phyloP scores from a whole-genome alignment of 2,888 invertebrate species.

The Azorinus chamasolen region DNA sequence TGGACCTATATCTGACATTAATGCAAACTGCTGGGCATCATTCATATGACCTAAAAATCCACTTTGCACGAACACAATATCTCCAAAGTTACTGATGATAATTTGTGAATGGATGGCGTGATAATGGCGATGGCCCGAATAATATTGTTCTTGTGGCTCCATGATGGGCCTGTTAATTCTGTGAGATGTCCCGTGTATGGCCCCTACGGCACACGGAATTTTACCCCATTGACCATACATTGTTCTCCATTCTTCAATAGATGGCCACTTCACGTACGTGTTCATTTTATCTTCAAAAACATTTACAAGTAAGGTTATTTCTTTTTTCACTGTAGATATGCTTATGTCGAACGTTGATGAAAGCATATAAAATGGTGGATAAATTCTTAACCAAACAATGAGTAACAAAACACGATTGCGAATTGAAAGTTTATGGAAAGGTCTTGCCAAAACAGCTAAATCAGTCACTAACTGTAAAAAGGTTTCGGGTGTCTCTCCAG shows the following conservation, averaged over 20 bases:
- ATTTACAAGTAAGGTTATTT: not conserved
- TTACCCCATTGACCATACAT: conserved; percentile 4
- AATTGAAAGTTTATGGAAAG: not conserved
- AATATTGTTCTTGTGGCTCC: conserved; percentile 33
- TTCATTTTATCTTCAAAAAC: not conserved
- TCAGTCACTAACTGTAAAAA: conserved; percentile 2
- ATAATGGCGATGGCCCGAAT: conserved; percentile 27
- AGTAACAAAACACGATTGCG: conserved; percentile 1
- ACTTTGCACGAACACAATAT: conserved; percentile 9
- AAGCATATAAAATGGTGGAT: not conserved
- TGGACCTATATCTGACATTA: conserved; percentile 23
- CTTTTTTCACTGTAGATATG: not conserved
- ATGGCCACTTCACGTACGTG: conserved; percentile 3
- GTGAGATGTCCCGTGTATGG: conserved; percentile 11
- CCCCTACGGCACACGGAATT: conserved; percentile 7
- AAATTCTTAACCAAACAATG: not conserved
- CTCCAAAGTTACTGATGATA: conserved; percentile 15
- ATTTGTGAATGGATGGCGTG: conserved; percentile 35
- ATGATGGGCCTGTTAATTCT: conserved; percentile 21
- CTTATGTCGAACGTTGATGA: conserved; percentile 2
- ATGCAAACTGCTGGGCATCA: conserved; percentile 16
- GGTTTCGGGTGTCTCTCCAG: conserved; percentile 16
- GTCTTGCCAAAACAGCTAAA: not conserved
- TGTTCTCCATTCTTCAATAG: not conserved
- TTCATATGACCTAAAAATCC: conserved; percentile 32